These are phyloP conservation scores for Ametastegia equiseti DNA, from an alignment of 2,888 invertebrate species.

Conservation along the genomic window DNA sequence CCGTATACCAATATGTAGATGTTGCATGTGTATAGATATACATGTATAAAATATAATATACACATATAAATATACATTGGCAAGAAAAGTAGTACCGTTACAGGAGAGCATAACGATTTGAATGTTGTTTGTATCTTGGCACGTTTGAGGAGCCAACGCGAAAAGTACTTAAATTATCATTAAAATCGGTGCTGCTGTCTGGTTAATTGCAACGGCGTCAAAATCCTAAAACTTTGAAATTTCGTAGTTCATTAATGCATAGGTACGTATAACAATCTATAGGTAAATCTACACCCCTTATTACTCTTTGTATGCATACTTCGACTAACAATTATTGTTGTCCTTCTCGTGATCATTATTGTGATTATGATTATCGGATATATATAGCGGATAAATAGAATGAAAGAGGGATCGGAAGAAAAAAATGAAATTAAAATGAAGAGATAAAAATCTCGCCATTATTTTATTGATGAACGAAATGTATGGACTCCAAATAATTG, in stretches of 20 bases:
- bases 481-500: too few species aligned
- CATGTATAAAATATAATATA: neutral
- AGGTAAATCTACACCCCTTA: too few species aligned
- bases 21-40: neutral
- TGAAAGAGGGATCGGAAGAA: too few species aligned
- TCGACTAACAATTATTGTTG: too few species aligned
- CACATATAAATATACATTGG: neutral
- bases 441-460: too few species aligned
- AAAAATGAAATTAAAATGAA: too few species aligned
- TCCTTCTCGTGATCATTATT: too few species aligned
- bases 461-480: too few species aligned
- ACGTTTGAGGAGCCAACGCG: slow-evolving; percentile 15
- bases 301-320: too few species aligned
- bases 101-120: neutral
- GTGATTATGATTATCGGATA: too few species aligned
- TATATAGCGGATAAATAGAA: too few species aligned
- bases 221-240: slow-evolving; percentile 1
- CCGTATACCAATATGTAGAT: neutral
- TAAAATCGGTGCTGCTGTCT: slow-evolving; percentile 32
- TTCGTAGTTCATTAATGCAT: neutral
- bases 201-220: slow-evolving; percentile 41
- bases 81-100: slow-evolving; percentile 6
- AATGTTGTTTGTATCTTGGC: slow-evolving; percentile 1
- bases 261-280: neutral
- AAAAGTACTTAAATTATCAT: slow-evolving; percentile 42